These are phyloP conservation scores for Plutomurus gul DNA, from an alignment of 1,140 invertebrate genomes.

Conservation along the genomic window DNA sequence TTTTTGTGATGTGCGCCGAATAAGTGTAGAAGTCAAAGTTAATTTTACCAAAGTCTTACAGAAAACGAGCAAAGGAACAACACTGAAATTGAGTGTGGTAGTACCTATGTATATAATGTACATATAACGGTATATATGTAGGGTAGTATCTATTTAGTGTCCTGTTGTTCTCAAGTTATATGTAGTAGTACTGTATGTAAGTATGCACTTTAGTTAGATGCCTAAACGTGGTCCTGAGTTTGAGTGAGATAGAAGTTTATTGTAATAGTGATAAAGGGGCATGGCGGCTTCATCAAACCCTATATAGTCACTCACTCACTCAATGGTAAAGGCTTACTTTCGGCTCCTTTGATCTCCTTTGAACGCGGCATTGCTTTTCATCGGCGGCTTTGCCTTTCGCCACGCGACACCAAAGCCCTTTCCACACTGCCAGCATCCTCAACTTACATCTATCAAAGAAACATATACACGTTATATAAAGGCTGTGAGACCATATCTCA, in stretches of 20 bases:
- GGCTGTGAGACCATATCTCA: too few species aligned
- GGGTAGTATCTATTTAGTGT: too few species aligned
- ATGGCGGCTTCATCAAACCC: slow-evolving; percentile 38
- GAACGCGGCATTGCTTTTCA: slow-evolving; percentile 47
- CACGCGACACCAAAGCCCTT: slow-evolving; percentile 40
- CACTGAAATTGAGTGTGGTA: too few species aligned
- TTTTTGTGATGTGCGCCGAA: neutral
- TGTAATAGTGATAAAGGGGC: slow-evolving; percentile 11
- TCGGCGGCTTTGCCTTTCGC: slow-evolving; percentile 44
- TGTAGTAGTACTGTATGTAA: too few species aligned
- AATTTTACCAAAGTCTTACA: too few species aligned
- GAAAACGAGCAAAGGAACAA: too few species aligned
- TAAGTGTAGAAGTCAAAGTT: neutral
- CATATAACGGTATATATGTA: too few species aligned
- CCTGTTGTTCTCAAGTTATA: too few species aligned
- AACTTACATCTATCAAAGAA: neutral
- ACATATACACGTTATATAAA: neutral
- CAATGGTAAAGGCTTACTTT: slow-evolving; percentile 46
- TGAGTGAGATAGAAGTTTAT: neutral
- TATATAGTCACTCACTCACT: slow-evolving; percentile 47
- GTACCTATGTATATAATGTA: too few species aligned
- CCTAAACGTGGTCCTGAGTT: neutral
- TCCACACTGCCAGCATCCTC: neutral
- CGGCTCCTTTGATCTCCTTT: slow-evolving; percentile 47
- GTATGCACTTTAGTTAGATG: too few species aligned